Conservation (phyloP, 2,888 invertebrate species). For the Ephialtes manifestator region DNA sequence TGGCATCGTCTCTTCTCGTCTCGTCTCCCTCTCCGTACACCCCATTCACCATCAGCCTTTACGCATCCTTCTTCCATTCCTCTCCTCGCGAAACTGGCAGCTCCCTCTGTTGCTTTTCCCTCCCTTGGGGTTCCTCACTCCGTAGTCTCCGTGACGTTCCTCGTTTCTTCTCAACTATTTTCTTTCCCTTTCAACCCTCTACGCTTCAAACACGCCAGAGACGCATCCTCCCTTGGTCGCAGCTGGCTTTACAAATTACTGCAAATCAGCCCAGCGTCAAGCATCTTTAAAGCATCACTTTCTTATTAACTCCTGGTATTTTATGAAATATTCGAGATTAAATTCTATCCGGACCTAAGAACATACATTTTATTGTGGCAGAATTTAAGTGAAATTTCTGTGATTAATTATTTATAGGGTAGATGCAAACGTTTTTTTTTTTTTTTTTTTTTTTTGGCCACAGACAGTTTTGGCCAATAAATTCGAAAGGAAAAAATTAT, state of each 20-base stretch:
- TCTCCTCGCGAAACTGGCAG: conserved; percentile 8
- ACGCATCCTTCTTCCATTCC: conserved; percentile 41
- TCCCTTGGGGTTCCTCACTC: conserved; percentile 11
- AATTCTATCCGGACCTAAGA: neutral
- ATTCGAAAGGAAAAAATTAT: no score
- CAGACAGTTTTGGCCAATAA: no score
- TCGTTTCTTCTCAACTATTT: conserved; percentile 46
- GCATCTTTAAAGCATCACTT: conserved; percentile 15
- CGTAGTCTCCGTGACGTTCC: conserved; percentile 42
- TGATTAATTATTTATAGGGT: no score
- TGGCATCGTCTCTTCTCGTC: conserved; percentile 13
- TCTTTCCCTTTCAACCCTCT: conserved; percentile 31
- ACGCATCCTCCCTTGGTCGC: conserved; percentile 52
- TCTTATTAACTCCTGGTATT: conserved; percentile 39
- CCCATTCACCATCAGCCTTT: conserved; percentile 43
- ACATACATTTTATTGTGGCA: neutral
- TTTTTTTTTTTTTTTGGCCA: no score
- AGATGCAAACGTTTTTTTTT: no score
- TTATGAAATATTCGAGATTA: conserved; percentile 27
- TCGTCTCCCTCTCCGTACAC: neutral
- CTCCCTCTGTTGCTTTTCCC: neutral
- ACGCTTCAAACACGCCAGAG: conserved; percentile 8
- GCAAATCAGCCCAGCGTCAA: conserved; percentile 39
- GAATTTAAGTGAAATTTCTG: neutral
- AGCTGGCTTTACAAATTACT: conserved; percentile 66